Percentiles rank a stretch among this genome's conserved stretches.
Conservation (phyloP, 2,888 invertebrate genomes). For the Synergus gifuensis region DNA sequence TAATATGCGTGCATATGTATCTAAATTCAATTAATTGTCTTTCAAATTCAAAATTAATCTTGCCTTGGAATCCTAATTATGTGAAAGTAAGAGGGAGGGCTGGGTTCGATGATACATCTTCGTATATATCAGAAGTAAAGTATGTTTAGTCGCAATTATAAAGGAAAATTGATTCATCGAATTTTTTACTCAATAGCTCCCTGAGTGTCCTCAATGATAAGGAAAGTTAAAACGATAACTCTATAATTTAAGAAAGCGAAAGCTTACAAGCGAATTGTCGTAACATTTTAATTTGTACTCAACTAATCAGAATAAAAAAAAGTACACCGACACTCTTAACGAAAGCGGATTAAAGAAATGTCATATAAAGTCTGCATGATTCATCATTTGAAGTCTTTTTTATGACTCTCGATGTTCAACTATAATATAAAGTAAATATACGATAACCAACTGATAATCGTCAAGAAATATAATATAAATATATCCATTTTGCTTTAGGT, state of each 20-base stretch:
- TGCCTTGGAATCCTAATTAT: neutral
- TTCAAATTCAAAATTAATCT: neutral
- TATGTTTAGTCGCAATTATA: conserved; percentile 28
- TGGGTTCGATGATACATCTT: conserved; percentile 9
- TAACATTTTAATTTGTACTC: conserved; percentile 28
- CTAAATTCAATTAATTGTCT: neutral
- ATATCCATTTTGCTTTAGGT: conserved; percentile 34
- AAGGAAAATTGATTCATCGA: conserved; percentile 28
- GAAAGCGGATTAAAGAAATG: conserved; percentile 23
- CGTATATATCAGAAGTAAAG: conserved; percentile 9
- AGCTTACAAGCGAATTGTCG: neutral
- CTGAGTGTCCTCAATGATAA: conserved; percentile 28
- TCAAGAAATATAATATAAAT: neutral
- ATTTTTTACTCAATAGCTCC: conserved; percentile 32
- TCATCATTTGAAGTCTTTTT: conserved; percentile 29
- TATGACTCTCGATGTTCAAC: conserved; percentile 35
- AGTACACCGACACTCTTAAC: conserved; percentile 32
- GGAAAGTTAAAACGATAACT: conserved; percentile 24
- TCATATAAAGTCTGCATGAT: conserved; percentile 30
- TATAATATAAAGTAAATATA: conserved; percentile 34
- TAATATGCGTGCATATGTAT: neutral
- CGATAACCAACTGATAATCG: conserved; percentile 29
- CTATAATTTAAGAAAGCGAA: conserved; percentile 24
- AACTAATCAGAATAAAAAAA: neutral
- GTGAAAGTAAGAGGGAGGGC: neutral